Evolutionary conservation across 2,797 vertebrate genomes (phyloP).

Genomic region (Kryptopterus vitreolus): DNA sequence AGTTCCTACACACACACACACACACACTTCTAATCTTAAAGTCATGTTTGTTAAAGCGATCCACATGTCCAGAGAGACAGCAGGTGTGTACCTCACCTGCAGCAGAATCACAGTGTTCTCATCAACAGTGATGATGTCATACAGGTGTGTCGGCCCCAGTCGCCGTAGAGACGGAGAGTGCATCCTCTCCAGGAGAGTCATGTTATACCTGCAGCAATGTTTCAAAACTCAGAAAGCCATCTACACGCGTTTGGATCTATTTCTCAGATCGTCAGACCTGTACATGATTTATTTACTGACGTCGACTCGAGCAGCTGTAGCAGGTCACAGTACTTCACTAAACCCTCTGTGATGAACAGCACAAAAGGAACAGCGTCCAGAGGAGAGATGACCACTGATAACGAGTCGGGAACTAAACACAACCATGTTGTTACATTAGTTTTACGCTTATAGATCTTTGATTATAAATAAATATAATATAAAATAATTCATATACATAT

Average conservation of each 20-base stretch:
- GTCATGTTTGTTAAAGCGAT: not conserved
- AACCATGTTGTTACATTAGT: not conserved
- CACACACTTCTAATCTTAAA: constrained; percentile 27
- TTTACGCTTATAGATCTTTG: not conserved
- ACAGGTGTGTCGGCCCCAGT: constrained; percentile 76
- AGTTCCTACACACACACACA: constrained; percentile 64
- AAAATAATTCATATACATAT: no score
- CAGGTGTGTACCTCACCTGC: constrained; percentile 75
- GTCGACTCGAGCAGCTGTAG: constrained; percentile 85
- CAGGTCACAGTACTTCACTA: constrained; percentile 78
- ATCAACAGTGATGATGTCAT: constrained; percentile 85
- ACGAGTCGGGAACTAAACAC: not conserved
- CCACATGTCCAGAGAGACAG: not conserved
- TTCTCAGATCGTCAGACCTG: no score
- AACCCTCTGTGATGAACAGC: constrained; percentile 84
- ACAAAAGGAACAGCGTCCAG: constrained; percentile 82
- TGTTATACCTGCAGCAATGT: constrained; percentile 74
- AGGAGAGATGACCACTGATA: constrained; percentile 36
- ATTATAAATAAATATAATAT: no score
- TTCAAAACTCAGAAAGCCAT: not conserved
- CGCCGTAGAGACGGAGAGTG: constrained; percentile 75
- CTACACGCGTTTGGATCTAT: no score
- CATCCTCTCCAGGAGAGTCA: constrained; percentile 85
- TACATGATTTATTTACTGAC: constrained; percentile 63
- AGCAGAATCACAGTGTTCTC: constrained; percentile 82